These are phyloP conservation scores for Lasiurus borealis DNA, from an alignment of 2,113 vertebrate genomes.

Conservation along the genomic window DNA sequence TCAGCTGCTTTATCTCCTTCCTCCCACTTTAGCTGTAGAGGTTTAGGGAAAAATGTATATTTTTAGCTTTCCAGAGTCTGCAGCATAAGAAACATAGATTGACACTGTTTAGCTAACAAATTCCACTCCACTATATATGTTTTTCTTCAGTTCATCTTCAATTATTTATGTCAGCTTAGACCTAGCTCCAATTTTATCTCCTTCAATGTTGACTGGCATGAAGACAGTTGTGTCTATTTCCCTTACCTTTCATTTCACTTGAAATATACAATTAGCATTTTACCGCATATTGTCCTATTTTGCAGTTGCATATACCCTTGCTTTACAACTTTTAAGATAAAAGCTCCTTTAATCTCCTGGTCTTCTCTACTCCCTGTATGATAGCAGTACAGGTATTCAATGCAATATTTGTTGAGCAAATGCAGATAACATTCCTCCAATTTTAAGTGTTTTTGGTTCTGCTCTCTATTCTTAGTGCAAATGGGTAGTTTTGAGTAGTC, in stretches of 20 bases:
- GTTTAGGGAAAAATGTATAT: background rate
- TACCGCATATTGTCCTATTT: background rate
- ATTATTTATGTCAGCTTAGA: slow-evolving; percentile 25
- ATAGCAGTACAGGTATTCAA: background rate
- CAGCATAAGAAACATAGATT: background rate
- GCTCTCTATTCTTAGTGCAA: background rate
- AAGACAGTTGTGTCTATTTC: background rate
- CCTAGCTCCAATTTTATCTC: background rate
- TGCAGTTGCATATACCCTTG: background rate
- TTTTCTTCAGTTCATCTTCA: slow-evolving; percentile 30
- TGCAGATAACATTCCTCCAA: background rate
- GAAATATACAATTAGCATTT: slow-evolving; percentile 15
- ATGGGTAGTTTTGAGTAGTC: background rate
- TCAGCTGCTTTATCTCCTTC: background rate
- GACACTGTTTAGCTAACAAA: background rate
- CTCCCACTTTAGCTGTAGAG: background rate
- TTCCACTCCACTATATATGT: background rate
- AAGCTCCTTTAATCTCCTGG: background rate
- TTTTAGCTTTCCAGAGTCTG: background rate
- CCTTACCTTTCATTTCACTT: slow-evolving; percentile 8
- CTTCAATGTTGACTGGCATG: background rate
- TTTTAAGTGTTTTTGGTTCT: slow-evolving; percentile 38
- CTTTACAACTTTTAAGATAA: background rate
- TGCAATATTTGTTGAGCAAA: slow-evolving; percentile 24
- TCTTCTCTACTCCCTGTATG: background rate